These are phyloP conservation scores for Diarsia rubi DNA, from an alignment of 2,888 invertebrate species.

Conservation along the genomic window DNA sequence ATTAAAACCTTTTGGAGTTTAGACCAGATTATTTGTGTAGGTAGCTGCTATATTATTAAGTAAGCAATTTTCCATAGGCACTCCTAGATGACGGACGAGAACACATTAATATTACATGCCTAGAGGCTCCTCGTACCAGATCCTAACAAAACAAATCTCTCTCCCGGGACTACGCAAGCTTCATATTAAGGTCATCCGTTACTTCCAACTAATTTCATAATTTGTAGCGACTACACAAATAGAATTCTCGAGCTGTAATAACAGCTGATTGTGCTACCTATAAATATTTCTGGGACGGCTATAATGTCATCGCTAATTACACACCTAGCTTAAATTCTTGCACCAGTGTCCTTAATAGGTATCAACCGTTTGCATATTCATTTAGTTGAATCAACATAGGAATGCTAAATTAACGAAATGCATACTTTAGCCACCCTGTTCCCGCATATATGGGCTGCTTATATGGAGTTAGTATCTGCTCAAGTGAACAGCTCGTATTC, in stretches of 20 bases:
- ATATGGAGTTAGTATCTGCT: conserved; percentile 26
- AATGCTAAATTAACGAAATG: conserved; percentile 52
- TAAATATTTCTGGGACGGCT: conserved; percentile 46
- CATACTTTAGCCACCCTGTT: conserved; percentile 31
- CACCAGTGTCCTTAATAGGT: conserved; percentile 54
- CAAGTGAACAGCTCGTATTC: conserved; percentile 21
- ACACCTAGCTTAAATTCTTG: conserved; percentile 49
- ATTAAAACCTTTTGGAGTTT: conserved; percentile 22
- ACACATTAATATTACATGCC: conserved; percentile 48
- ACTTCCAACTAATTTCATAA: conserved; percentile 25
- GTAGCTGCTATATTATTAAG: conserved; percentile 34
- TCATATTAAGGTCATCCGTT: conserved; percentile 36
- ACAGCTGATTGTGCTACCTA: conserved; percentile 18
- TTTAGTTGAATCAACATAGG: conserved; percentile 54
- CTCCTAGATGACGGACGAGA: conserved; percentile 27
- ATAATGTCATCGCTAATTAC: conserved; percentile 50
- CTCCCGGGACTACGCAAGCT: conserved; percentile 35
- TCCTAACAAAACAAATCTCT: conserved; percentile 44
- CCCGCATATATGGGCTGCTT: conserved; percentile 20
- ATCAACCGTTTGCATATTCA: conserved; percentile 58
- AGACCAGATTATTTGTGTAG: conserved; percentile 19
- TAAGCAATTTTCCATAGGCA: conserved; percentile 24
- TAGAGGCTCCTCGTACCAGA: conserved; percentile 29
- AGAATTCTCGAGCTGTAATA: conserved; percentile 24
- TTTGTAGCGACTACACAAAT: conserved; percentile 24